These are phyloP conservation scores for Helleia helle DNA, from an alignment of 2,888 invertebrate genomes.

Conservation along the genomic window DNA sequence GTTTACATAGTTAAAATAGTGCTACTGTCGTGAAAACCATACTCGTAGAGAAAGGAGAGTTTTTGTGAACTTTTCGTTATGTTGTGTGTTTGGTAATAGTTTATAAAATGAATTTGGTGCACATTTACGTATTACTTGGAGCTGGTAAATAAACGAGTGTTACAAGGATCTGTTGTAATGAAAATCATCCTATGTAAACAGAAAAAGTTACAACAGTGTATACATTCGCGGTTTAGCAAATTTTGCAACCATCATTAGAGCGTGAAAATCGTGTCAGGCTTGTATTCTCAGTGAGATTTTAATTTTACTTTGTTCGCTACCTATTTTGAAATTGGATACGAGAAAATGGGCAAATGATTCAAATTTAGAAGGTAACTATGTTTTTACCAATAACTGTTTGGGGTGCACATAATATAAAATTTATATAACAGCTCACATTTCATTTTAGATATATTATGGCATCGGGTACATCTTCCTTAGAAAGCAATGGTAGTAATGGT, in stretches of 20 bases:
- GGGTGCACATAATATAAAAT: too few species aligned
- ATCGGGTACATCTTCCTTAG: constrained; percentile 85
- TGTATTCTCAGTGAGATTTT: constrained; percentile 36
- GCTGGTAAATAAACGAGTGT: background rate
- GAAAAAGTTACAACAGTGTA: constrained; percentile 36
- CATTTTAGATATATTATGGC: constrained; percentile 76
- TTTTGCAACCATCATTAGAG: constrained; percentile 68
- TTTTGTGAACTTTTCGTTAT: constrained; percentile 41
- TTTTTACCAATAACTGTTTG: background rate
- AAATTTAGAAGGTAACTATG: constrained; percentile 4
- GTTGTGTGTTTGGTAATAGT: constrained; percentile 38
- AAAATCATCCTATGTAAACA: constrained; percentile 26
- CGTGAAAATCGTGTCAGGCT: constrained; percentile 69
- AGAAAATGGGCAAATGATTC: constrained; percentile 5
- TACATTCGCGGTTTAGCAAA: constrained; percentile 37
- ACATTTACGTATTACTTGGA: constrained; percentile 24
- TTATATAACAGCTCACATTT: constrained; percentile 10
- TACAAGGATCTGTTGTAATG: background rate
- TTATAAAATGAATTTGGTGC: constrained; percentile 42
- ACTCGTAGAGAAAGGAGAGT: constrained; percentile 48
- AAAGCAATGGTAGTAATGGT: constrained; percentile 86
- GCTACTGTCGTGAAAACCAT: constrained; percentile 39
- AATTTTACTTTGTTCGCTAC: constrained; percentile 13
- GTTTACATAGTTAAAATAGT: constrained; percentile 63
- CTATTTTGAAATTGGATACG: background rate